Evolutionary conservation across 1,140 invertebrate species (phyloP).

Genomic region (Drosophila parvula): DNA sequence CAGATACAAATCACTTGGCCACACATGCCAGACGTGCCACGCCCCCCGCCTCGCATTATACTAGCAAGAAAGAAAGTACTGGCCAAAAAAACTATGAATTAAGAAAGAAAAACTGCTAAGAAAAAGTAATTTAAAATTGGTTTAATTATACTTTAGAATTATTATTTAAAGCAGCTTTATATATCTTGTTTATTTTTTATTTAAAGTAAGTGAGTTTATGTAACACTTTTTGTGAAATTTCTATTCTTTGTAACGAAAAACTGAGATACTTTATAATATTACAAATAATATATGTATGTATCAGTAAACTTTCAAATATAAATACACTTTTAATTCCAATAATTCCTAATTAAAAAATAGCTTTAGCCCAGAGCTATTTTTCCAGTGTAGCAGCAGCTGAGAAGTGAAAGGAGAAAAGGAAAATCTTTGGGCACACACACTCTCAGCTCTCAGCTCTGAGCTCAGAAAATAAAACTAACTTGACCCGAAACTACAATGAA

Average conservation of each 20-base stretch:
- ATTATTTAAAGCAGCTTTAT: no score
- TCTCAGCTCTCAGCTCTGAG: constrained; percentile 5
- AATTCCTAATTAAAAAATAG: neutral
- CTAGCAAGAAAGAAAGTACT: neutral
- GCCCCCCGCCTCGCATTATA: constrained; percentile 4
- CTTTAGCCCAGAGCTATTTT: neutral
- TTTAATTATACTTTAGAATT: no score
- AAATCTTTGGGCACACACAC: constrained; percentile 54
- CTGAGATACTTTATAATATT: no score
- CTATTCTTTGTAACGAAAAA: no score
- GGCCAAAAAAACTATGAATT: neutral
- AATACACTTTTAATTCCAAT: no score
- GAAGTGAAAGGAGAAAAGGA: constrained; percentile 31
- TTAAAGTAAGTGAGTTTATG: no score
- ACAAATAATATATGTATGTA: no score
- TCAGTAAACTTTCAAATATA: no score
- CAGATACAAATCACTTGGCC: constrained; percentile 63
- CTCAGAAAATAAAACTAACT: constrained; percentile 62
- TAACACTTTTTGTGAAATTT: no score
- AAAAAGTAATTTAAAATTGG: no score
- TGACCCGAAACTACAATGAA: constrained; percentile 76
- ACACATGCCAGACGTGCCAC: constrained; percentile 59
- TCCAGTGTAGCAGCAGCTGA: constrained; percentile 3
- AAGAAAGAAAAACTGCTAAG: no score
- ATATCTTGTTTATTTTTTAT: no score